Evolutionary conservation across 2,888 invertebrate genomes (phyloP), one percentile per base, ranked within the genome.

Genomic region (Pelosia muscerda): DNA sequence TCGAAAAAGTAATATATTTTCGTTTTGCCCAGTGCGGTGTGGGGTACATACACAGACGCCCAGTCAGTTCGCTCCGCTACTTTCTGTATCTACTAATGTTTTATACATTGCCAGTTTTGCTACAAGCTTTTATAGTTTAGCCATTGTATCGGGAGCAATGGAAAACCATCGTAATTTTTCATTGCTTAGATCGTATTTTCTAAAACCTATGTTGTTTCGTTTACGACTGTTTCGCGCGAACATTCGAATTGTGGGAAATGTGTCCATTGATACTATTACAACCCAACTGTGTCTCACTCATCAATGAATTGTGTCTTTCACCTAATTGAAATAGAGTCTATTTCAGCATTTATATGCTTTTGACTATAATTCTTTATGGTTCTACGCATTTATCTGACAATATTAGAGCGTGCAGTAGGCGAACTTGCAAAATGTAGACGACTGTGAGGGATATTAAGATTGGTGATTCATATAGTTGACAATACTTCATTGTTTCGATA

Each of bases 1-100:
- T 94, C 92, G 93, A 92, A 92, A 94, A 92, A 95, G 95, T 94
- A 95, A 95, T 95, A 95, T 95, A 95, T 95, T 94, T 95, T 95
- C 95, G 94, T 95, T 95, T 95, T 95, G 93, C 92, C 91, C 94
- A 92, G 89, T 92, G 94, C 90, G 93, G 95, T 92, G 90, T 87
- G 88, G 88, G 88, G 86, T 89, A 89, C 90, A 89, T 88, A 81
- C 75, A 80, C 76, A 81, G 80, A 79, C 81, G 80, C 81, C 72
- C 76, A 81, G 81, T 81, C 82, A 81, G 80, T 81, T 77, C 71
- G 86, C 88, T 87, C 84, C 88, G 90, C 90, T 91, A 90, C 90
- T 92, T 92, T 90, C 92, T 91, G 88, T 93, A 91, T 91, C 90
- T 92, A 91, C 91, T 91, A 91, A 93, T 93, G 93, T 92, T 90